These are phyloP conservation scores for Sebastes nivosus DNA, from an alignment of 2,797 vertebrate genomes.

Conservation along the genomic window DNA sequence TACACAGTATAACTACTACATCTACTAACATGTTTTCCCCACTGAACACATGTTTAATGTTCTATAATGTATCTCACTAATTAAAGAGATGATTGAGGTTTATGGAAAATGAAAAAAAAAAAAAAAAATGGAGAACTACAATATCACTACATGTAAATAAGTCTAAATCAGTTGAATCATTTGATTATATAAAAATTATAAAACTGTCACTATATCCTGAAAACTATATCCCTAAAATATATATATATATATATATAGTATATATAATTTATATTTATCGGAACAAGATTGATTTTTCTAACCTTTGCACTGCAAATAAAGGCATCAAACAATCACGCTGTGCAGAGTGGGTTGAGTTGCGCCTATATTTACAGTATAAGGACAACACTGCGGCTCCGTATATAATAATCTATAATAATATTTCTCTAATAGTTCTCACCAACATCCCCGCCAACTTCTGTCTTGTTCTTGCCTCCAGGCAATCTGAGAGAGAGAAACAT, in stretches of 20 bases:
- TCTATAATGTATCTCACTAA: not conserved
- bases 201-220: too few species aligned
- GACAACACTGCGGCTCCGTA: too few species aligned
- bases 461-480: slow-evolving; percentile 86
- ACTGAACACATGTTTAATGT: not conserved
- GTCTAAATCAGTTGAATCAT: not conserved
- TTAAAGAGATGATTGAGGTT: not conserved
- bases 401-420: not conserved
- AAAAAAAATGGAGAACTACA: not conserved
- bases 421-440: slow-evolving; percentile 80
- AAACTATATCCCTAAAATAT: too few species aligned
- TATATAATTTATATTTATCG: too few species aligned
- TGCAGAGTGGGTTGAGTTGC: too few species aligned
- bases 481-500: slow-evolving; percentile 80
- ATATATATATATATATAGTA: too few species aligned
- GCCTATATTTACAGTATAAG: too few species aligned
- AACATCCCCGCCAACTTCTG: slow-evolving; percentile 92
- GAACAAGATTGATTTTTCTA: too few species aligned
- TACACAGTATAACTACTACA: not conserved
- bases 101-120: not conserved
- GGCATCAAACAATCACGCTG: too few species aligned
- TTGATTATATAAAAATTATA: too few species aligned
- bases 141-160: not conserved
- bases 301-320: too few species aligned
- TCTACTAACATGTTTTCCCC: not conserved